Evolutionary conservation across 2,797 vertebrate genomes (phyloP), one percentile per base, ranked within the genome.

Genomic region (Knipowitschia caucasica): DNA sequence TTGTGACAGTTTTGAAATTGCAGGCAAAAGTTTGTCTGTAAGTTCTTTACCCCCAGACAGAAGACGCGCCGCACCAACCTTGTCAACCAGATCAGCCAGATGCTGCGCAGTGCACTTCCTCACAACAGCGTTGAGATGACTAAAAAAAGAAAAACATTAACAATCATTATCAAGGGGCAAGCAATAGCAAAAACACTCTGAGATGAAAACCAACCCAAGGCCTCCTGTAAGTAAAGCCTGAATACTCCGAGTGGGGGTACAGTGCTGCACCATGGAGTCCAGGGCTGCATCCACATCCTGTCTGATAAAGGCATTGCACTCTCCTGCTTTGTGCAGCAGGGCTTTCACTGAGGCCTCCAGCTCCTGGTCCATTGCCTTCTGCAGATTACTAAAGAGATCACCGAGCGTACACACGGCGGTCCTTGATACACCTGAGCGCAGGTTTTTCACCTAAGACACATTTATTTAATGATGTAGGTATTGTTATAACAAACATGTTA

Each of bases 321-420:
- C 95, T 36, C 91, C 93, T 2, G 94, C 92, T 79, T 98, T 99
- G 51, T 92, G 93, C 66, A 99, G 82, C 62, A 99, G 89, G 50
- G 90, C 91, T 76, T 91, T 92, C 17, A 93, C 93, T 52, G 91
- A 89, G 38, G 78, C 88, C 51, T 98, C 95, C 64, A 99, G 81
- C 82, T 99, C 95, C 80, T 94, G 92, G 78, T 99, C 97, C 96
- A 99, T 98, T 33, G 74, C 85, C 78, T 90, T 95, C 83, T 94
- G 93, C 62, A 99, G 85, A 58, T 89, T 64, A 56, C 79, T 90
- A 77, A 94, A 99, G 80, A 98, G 82, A 70, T 96, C 94, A 24
- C 91, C 91, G 81, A 99, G 82, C 31, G 94, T 93, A 51, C 91
- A 84, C 56, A 99, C 90, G 1, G 96, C 95, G 61, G 92, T 91